Evolutionary conservation across 2,888 invertebrate species (phyloP).

Genomic region (Mechanitis messenoides): DNA sequence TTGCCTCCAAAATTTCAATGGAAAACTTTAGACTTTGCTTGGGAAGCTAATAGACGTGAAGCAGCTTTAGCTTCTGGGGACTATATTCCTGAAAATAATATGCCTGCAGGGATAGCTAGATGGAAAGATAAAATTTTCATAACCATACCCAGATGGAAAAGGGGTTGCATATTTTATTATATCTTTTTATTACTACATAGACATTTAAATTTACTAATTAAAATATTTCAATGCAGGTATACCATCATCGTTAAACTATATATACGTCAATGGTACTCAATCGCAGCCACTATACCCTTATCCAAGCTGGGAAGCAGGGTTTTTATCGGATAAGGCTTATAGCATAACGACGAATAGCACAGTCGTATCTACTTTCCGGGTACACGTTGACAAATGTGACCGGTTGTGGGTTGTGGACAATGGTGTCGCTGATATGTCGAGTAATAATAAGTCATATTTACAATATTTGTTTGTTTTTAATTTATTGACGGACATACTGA

Average conservation of each 20-base stretch:
- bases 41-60: conserved; percentile 73
- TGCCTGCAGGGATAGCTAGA: conserved; percentile 81
- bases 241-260: conserved; percentile 64
- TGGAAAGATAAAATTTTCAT: conserved; percentile 82
- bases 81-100: conserved; percentile 79
- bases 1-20: conserved; percentile 72
- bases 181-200: background rate
- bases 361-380: conserved; percentile 82
- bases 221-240: conserved; percentile 39
- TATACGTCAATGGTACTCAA: conserved; percentile 75
- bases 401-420: conserved; percentile 88
- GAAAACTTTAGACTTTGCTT: conserved; percentile 80
- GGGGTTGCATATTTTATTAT: conserved; percentile 49
- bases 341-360: conserved; percentile 65
- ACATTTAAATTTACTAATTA: background rate
- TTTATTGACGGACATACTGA: too few species aligned
- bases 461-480: background rate
- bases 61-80: conserved; percentile 71
- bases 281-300: conserved; percentile 83
- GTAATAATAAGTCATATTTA: conserved; percentile 42
- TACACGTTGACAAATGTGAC: conserved; percentile 82
- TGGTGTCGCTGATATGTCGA: conserved; percentile 82
- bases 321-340: conserved; percentile 69
- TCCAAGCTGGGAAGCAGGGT: conserved; percentile 85
- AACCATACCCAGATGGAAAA: conserved; percentile 81